Evolutionary conservation across 2,888 invertebrate species (phyloP).

Genomic region (Amiota mariae): DNA sequence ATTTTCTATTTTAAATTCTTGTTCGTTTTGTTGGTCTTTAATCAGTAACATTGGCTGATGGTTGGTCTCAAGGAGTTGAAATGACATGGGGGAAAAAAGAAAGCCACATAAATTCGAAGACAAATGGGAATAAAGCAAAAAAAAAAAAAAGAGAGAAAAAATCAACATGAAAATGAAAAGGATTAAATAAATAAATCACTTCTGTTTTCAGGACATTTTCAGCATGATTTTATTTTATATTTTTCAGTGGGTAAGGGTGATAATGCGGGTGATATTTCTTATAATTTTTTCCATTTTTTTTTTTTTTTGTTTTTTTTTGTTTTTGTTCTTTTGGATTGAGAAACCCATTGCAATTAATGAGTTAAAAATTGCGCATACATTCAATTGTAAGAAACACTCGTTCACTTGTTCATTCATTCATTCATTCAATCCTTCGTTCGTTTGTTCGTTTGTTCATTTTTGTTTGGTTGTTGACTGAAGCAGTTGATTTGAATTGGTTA

Average conservation of each 20-base stretch:
- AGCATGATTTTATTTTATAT: conserved; percentile 33
- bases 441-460: too few species aligned
- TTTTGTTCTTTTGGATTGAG: background rate
- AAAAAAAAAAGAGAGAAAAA: conserved; percentile 43
- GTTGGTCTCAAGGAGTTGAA: background rate
- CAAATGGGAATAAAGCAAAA: background rate
- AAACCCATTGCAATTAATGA: conserved; percentile 63
- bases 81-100: background rate
- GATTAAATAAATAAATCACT: conserved; percentile 67
- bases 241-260: conserved; percentile 5
- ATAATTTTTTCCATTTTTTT: background rate
- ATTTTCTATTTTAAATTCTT: too few species aligned
- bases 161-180: conserved; percentile 56
- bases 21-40: background rate
- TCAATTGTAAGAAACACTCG: conserved; percentile 50
- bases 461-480: conserved; percentile 3
- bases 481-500: too few species aligned
- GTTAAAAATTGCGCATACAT: conserved; percentile 63
- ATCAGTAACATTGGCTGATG: conserved; percentile 1
- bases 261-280: conserved; percentile 2
- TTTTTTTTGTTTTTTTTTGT: background rate
- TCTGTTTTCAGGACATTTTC: conserved; percentile 53
- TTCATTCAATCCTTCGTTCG: too few species aligned
- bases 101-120: background rate
- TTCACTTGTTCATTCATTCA: background rate